Base-by-base conservation (phyloP, 1,140 invertebrate genomes). In the Samia ricini region DNA sequence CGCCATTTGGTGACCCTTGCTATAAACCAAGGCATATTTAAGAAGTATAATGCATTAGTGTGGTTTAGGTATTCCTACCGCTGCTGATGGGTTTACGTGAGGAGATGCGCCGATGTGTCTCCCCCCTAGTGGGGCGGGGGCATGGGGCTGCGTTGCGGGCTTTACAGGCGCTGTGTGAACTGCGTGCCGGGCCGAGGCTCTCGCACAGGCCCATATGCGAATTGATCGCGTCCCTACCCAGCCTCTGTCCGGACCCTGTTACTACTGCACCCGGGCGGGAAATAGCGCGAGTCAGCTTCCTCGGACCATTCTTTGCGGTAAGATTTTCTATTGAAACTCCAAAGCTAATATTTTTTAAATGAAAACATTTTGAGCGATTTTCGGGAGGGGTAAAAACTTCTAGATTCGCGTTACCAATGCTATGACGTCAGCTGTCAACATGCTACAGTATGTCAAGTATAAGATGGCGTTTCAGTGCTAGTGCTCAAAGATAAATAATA, bases 261-360 rank as follows among this genome's bases (percentile, higher is more conserved):
- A 94, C 95, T 0, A 93, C 93, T 22, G 94, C 94, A 0, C 91
- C 91, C 0, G 97, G 97, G 0, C 90, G 95, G n/a, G 97, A 99
- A 83, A 91, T 98, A 22, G 94, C 95, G 0, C 93, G 94, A 59
- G 94, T 95, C 3, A 96, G 96, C 26, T 98, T 95, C 71, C 91
- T 99, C 0, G 97, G 97, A 21, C 96, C 97, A 0, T 99, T 99
- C 81, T 91, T 99, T 22, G 94, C 94, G 8, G 92, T 98, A 0
- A 72, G 76, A n/a, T 79, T 18, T 61, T 93, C 71, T 83, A 97
- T 33, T 12, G 12, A 12, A 36, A 36, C 33, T 29, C 10, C 0
- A 2, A 5, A 8, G 10, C 26, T 10, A 29, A n/a, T n/a, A n/a
- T n/a, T n/a, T n/a, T n/a, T n/a, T n/a, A n/a, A n/a, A n/a, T n/a